These are phyloP conservation scores for Ornithoptera alexandrae DNA, from an alignment of 2,888 invertebrate genomes.

Conservation along the genomic window DNA sequence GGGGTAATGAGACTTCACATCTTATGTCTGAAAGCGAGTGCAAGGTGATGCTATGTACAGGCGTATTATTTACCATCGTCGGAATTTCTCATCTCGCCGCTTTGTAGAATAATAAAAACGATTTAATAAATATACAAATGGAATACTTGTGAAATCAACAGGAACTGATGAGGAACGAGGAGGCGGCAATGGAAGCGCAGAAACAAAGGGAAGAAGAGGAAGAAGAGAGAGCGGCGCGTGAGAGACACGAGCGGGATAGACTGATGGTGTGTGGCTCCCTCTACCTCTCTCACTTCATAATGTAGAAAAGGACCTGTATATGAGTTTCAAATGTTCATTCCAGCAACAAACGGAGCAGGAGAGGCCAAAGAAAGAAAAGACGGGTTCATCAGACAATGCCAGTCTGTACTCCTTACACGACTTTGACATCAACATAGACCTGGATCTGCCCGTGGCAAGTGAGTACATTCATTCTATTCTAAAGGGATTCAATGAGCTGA, in stretches of 20 bases:
- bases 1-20: too few species aligned
- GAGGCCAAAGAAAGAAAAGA: slow-evolving; percentile 34
- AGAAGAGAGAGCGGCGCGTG: slow-evolving; percentile 47
- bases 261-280: slow-evolving; percentile 42
- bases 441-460: slow-evolving; percentile 91
- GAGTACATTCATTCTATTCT: slow-evolving; percentile 50
- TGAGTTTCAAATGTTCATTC: slow-evolving; percentile 31
- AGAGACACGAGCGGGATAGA: slow-evolving; percentile 58
- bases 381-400: slow-evolving; percentile 55
- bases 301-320: too few species aligned
- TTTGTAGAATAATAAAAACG: too few species aligned
- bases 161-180: slow-evolving; percentile 57
- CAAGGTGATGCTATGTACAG: too few species aligned
- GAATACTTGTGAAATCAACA: slow-evolving; percentile 30
- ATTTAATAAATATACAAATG: too few species aligned
- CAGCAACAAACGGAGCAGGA: slow-evolving; percentile 38
- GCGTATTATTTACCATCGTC: too few species aligned
- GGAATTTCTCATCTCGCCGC: too few species aligned
- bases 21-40: too few species aligned
- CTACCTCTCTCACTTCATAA: too few species aligned
- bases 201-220: slow-evolving; percentile 64
- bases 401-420: slow-evolving; percentile 87
- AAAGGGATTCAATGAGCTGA: too few species aligned
- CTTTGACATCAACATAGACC: slow-evolving; percentile 96
- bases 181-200: slow-evolving; percentile 58